Conservation (phyloP, 2,888 invertebrate species). For the Rhopalosiphum nymphaeae region DNA sequence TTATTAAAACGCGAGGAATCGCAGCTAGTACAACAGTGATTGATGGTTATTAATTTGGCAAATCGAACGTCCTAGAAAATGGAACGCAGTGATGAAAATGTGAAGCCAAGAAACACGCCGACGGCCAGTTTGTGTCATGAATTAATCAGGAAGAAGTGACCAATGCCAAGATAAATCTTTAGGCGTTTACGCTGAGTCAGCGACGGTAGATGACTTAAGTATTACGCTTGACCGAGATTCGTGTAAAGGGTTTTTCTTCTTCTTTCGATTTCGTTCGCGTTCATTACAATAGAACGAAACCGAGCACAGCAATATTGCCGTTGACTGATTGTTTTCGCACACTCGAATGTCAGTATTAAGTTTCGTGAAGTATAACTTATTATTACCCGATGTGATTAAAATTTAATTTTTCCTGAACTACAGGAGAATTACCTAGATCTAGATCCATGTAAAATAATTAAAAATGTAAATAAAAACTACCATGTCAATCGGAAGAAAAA, state of each 20-base stretch:
- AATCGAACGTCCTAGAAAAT: conserved; percentile 57
- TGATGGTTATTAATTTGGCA: conserved; percentile 61
- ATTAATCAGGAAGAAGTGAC: conserved; percentile 59
- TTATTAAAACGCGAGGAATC: not conserved
- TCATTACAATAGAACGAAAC: not conserved
- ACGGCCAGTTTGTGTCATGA: conserved; percentile 47
- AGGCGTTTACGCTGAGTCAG: conserved; percentile 57
- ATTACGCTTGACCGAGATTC: conserved; percentile 55
- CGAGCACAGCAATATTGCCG: not conserved
- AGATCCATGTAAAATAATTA: too few relatives aligned
- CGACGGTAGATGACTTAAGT: conserved; percentile 29
- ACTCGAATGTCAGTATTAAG: not conserved
- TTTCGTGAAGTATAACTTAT: not conserved
- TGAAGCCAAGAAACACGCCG: conserved; percentile 50
- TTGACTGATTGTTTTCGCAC: not conserved
- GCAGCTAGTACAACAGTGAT: conserved; percentile 10
- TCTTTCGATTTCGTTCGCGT: not conserved
- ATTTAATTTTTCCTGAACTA: too few relatives aligned
- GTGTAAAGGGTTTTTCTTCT: not conserved
- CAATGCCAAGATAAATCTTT: conserved; percentile 57
- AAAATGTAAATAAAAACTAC: too few relatives aligned
- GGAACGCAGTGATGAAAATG: conserved; percentile 38
- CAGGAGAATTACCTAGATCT: too few relatives aligned
- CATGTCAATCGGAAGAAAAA: not conserved
- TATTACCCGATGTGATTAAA: too few relatives aligned